These are phyloP conservation scores for Archips crataeganus DNA, from an alignment of 2,888 invertebrate genomes.

Conservation along the genomic window DNA sequence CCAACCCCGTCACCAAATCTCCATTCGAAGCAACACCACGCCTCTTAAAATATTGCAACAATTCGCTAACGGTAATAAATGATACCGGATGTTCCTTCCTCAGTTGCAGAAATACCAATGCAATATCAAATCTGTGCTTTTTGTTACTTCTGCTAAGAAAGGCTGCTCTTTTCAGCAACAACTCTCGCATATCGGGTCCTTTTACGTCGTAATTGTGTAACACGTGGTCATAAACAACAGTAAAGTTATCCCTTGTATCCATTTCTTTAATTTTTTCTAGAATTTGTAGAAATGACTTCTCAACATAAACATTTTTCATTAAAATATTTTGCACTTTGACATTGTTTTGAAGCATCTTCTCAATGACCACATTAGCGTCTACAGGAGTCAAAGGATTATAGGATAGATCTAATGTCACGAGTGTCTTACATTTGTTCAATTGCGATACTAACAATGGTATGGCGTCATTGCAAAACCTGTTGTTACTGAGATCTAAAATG, in stretches of 20 bases:
- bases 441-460: slow-evolving; percentile 48
- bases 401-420: slow-evolving; percentile 58
- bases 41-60: slow-evolving; percentile 39
- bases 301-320: slow-evolving; percentile 55
- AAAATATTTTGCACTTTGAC: slow-evolving; percentile 57
- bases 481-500: slow-evolving; percentile 56
- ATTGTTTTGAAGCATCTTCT: slow-evolving; percentile 51
- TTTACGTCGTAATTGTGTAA: slow-evolving; percentile 50
- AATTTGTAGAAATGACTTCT: slow-evolving; percentile 51
- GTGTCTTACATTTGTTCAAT: slow-evolving; percentile 52
- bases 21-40: slow-evolving; percentile 11
- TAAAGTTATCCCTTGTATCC: slow-evolving; percentile 54
- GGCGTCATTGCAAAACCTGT: slow-evolving; percentile 53
- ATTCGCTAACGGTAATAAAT: slow-evolving; percentile 45
- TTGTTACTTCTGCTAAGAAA: slow-evolving; percentile 51
- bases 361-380: slow-evolving; percentile 52
- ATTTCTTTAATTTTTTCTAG: slow-evolving; percentile 52
- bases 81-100: slow-evolving; percentile 45
- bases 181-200: slow-evolving; percentile 54
- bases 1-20: neutral
- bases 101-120: slow-evolving; percentile 51
- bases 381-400: slow-evolving; percentile 55
- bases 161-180: slow-evolving; percentile 55
- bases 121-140: slow-evolving; percentile 49
- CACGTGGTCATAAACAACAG: slow-evolving; percentile 52